phyloP scores from a whole-genome alignment of 2,113 vertebrate species.

The Sinocyclocheilus anshuiensis region DNA sequence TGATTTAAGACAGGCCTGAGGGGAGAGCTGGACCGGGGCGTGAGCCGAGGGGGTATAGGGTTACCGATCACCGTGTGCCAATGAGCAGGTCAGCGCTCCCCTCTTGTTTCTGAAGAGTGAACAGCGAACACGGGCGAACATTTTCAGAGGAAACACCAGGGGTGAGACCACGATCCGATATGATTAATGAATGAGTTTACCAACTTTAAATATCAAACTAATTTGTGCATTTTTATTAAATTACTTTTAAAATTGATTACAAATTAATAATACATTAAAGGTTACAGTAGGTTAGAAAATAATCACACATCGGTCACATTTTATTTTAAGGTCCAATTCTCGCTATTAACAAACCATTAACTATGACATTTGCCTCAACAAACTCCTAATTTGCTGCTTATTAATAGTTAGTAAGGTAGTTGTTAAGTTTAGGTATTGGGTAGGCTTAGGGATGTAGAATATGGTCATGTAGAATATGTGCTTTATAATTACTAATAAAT shows the following conservation, averaged over 20 bases:
- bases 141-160: background rate
- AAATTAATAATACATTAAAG: background rate
- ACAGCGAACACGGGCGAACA: background rate
- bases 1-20: slow-evolving; percentile 37
- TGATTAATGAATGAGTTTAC: background rate
- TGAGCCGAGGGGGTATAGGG: slow-evolving; percentile 33
- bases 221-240: background rate
- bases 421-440: too few species aligned
- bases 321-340: too few species aligned
- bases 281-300: background rate
- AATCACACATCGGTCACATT: background rate
- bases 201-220: background rate
- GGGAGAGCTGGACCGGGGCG: slow-evolving; percentile 25
- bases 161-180: background rate
- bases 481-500: too few species aligned
- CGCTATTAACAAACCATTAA: too few species aligned
- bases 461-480: too few species aligned
- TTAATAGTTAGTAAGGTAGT: too few species aligned
- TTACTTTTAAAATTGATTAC: background rate
- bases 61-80: slow-evolving; percentile 23
- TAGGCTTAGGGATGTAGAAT: too few species aligned
- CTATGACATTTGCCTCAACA: too few species aligned
- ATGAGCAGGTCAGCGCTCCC: slow-evolving; percentile 23
- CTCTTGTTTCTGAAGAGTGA: background rate
- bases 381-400: too few species aligned